Conservation (phyloP, 2,113 vertebrate genomes). For the Craseonycteris thonglongyai region DNA sequence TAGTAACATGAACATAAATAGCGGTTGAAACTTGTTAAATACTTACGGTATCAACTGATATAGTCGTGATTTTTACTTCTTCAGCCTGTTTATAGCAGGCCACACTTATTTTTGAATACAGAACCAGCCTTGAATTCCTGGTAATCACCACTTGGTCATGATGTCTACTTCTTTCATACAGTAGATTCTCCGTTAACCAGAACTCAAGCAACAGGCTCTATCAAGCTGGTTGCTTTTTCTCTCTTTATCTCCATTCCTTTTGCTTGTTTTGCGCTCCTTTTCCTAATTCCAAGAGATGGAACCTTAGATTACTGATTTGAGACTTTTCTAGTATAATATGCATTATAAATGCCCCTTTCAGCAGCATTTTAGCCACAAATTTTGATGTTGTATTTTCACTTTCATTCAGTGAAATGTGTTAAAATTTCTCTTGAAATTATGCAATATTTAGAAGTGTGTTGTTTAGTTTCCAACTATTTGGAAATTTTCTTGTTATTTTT, state of each 20-base stretch:
- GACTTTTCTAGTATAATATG: not conserved
- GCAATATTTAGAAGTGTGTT: not conserved
- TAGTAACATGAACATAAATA: not conserved
- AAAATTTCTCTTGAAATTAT: not conserved
- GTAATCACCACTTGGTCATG: not conserved
- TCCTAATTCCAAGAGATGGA: not conserved
- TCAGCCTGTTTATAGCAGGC: not conserved
- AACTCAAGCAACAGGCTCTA: no score
- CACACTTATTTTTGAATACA: not conserved
- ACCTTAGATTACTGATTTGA: not conserved
- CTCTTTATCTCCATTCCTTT: not conserved
- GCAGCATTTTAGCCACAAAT: not conserved
- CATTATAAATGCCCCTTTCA: not conserved
- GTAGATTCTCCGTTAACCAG: no score
- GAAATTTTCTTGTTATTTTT: not conserved
- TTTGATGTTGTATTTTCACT: not conserved
- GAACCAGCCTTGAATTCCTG: not conserved
- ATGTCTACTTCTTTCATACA: not conserved
- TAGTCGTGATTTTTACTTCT: not conserved
- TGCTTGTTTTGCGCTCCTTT: not conserved
- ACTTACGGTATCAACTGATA: not conserved
- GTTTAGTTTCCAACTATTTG: not conserved
- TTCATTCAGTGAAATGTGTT: not conserved
- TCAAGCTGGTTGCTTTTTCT: no score
- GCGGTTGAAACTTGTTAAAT: not conserved